A percentile compares a stretch with the other conserved stretches of the same genome.
phyloP scores from a whole-genome alignment of 2,888 invertebrate species.

The Notocelia uddmanniana region DNA sequence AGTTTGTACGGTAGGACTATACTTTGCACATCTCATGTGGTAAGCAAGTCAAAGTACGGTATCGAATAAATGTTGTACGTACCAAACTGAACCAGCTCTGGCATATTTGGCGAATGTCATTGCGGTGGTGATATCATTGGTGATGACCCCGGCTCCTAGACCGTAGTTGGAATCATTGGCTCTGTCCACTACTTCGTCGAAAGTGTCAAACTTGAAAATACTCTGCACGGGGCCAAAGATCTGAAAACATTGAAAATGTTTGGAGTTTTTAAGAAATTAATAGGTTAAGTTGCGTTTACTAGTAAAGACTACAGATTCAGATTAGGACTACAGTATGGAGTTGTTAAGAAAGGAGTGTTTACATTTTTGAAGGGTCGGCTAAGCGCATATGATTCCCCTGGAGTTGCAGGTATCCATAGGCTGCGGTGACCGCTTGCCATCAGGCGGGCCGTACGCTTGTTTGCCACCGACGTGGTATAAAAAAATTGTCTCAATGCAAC shows the following conservation, averaged over 20 bases:
- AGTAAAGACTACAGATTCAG: no score
- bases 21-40: background rate
- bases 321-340: no score
- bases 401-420: no score
- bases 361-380: no score
- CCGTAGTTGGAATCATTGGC: constrained; percentile 94
- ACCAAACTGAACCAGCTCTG: constrained; percentile 94
- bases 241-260: constrained; percentile 69
- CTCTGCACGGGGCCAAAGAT: constrained; percentile 97
- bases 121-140: constrained; percentile 93
- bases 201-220: constrained; percentile 92
- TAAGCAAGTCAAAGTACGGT: background rate
- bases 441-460: no score
- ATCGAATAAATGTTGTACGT: constrained; percentile 46
- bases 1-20: background rate
- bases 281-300: no score
- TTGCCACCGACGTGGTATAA: no score
- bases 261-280: background rate
- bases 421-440: no score
- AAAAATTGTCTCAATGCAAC: background rate
- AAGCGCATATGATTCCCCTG: no score
- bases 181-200: constrained; percentile 93
- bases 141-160: constrained; percentile 93
- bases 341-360: no score
- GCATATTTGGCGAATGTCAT: constrained; percentile 91